Evolutionary conservation across 2,888 invertebrate genomes (phyloP).

Genomic region (Synergus itoensis): DNA sequence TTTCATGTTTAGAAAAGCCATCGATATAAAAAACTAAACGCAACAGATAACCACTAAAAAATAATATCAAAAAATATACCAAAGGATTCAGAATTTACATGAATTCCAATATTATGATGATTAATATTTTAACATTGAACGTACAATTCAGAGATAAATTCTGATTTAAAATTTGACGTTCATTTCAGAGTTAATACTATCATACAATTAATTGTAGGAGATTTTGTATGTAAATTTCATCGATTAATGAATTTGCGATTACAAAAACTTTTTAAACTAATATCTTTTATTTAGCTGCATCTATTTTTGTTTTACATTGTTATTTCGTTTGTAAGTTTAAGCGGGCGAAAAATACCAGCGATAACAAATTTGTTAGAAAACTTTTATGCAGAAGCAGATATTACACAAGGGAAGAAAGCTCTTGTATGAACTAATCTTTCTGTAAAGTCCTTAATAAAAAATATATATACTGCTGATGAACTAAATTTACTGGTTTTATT

Average conservation of each 20-base stretch:
- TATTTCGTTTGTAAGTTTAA: conserved; percentile 5
- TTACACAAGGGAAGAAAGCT: conserved; percentile 32
- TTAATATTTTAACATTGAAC: background rate
- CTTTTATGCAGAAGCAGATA: background rate
- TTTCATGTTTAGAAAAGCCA: no score
- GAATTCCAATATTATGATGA: background rate
- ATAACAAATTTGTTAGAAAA: conserved; percentile 3
- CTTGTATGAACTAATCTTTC: background rate
- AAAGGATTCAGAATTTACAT: background rate
- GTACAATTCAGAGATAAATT: background rate
- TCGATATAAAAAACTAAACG: no score
- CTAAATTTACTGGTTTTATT: conserved; percentile 8
- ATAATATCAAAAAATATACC: no score
- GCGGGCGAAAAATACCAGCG: background rate
- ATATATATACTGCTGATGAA: background rate
- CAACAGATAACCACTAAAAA: no score
- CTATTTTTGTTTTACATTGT: background rate
- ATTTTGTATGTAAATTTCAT: background rate
- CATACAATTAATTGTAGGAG: background rate
- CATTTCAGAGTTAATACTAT: background rate
- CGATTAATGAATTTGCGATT: background rate
- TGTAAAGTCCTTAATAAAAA: background rate
- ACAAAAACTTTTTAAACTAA: background rate
- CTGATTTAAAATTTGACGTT: background rate
- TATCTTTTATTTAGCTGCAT: background rate